Base-by-base conservation (phyloP, 2,113 vertebrate species). In the Anhinga anhinga region DNA sequence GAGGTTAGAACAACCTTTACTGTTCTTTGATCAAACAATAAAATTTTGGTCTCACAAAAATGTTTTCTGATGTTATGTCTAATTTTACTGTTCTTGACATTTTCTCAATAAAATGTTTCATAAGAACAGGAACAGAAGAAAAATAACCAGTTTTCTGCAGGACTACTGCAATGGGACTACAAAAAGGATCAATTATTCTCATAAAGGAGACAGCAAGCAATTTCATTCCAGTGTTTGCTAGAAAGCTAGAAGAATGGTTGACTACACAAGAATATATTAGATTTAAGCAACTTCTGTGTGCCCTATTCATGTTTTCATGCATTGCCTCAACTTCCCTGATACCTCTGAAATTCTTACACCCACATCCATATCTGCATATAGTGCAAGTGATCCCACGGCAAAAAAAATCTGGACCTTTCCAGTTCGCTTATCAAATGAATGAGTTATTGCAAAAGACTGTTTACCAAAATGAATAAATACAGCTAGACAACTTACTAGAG, bases 31-130 rank as follows among this genome's bases (percentile, higher is more conserved):
- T 85, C n/a, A 80, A 85, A 69, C 70, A 72, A 25, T 87, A 90
- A 72, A 91, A 72, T 61, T 92, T 36, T 62, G 15, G 49, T 90
- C 49, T 77, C 70, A 61, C 49, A 85, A 76, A 93, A 71, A 74
- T 36, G 38, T 89, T 91, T 95, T 82, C 80, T 89, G 52, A 71
- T 84, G 29, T 87, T 91, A 82, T 56, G 61, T 84, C 25, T 86
- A 44, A 91, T 82, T 95, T 95, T 89, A 82, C 38, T 52, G 21
- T 85, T 82, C 44, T 61, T 85, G 27, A 85, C 36, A 70, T 88
- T 96, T 96, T 69, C 62, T 80, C 42, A 79, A 73, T 91, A 87
- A 96, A 85, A 80, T 79, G 29, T 32, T 94, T 91, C 26, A 27
- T 62, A 66, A 88, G 72, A 63, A 84, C 22, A 82, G 29, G n/a